Evolutionary conservation across 2,797 vertebrate genomes (phyloP).

Genomic region (Bovichtus variegatus): DNA sequence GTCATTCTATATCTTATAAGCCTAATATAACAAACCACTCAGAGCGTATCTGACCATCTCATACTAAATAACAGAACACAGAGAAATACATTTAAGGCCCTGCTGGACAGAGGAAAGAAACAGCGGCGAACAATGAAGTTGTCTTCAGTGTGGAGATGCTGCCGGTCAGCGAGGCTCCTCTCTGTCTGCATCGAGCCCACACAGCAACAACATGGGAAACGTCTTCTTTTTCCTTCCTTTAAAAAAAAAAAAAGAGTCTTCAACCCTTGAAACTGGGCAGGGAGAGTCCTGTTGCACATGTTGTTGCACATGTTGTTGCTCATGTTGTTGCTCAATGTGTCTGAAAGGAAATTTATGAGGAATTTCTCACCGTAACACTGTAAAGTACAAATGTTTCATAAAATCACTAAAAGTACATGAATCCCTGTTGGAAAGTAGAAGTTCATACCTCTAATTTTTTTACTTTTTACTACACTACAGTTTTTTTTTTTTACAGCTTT

Average conservation of each 20-base stretch:
- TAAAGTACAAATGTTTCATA: neutral
- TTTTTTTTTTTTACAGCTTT: neutral
- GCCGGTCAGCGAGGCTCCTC: conserved; percentile 45
- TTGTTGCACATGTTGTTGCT: neutral
- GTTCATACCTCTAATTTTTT: neutral
- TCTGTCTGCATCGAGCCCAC: conserved; percentile 56
- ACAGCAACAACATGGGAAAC: conserved; percentile 59
- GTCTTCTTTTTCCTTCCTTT: conserved; percentile 9
- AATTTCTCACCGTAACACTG: neutral
- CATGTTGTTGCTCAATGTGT: neutral
- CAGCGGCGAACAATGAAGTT: conserved; percentile 14
- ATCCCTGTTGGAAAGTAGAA: neutral
- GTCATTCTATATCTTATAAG: conserved; percentile 22
- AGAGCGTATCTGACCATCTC: conserved; percentile 6
- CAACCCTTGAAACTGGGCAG: conserved; percentile 50
- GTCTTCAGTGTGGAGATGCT: conserved; percentile 20
- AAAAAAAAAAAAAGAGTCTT: conserved; percentile 1
- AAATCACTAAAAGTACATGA: neutral
- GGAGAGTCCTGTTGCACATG: neutral
- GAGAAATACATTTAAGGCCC: conserved; percentile 27
- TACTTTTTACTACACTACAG: neutral
- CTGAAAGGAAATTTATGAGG: neutral
- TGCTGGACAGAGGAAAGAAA: conserved; percentile 1
- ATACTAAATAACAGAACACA: conserved; percentile 43
- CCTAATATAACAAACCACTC: conserved; percentile 24